Evolutionary conservation across 2,888 invertebrate species (phyloP).

Genomic region (Tuta absoluta): DNA sequence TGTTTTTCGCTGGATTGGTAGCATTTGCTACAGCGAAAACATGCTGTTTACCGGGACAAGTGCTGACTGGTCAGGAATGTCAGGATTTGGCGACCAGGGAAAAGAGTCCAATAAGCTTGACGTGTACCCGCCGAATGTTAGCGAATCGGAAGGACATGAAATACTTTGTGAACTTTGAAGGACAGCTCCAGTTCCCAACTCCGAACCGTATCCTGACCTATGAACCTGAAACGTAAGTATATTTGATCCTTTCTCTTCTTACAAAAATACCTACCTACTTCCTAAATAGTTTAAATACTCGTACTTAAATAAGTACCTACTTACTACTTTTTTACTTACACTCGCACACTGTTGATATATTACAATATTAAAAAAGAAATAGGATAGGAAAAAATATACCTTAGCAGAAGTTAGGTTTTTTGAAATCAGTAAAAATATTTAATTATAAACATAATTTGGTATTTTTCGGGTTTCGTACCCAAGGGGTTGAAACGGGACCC

Average conservation of each 20-base stretch:
- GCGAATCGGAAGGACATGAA: neutral
- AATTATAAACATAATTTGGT: too few species aligned
- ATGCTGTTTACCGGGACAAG: constrained; percentile 4
- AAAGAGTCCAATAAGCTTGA: neutral
- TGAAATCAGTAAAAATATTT: too few species aligned
- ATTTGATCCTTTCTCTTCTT: neutral
- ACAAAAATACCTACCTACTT: neutral
- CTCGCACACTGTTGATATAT: too few species aligned
- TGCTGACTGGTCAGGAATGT: neutral
- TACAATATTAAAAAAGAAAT: too few species aligned
- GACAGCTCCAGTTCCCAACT: neutral
- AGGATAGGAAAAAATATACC: too few species aligned
- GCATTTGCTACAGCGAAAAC: neutral
- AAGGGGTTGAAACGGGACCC: too few species aligned
- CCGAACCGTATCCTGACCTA: neutral
- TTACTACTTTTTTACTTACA: too few species aligned
- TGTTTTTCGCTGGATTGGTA: neutral
- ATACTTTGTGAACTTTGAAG: neutral
- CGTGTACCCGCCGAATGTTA: neutral
- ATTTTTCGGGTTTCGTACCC: too few species aligned
- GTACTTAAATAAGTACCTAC: too few species aligned
- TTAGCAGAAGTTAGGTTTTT: too few species aligned
- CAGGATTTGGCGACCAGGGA: neutral
- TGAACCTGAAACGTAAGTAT: constrained; percentile 4
- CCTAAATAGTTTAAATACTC: neutral